These are phyloP conservation scores for Folsomia manolachei DNA, from an alignment of 2,888 invertebrate genomes.

Conservation along the genomic window DNA sequence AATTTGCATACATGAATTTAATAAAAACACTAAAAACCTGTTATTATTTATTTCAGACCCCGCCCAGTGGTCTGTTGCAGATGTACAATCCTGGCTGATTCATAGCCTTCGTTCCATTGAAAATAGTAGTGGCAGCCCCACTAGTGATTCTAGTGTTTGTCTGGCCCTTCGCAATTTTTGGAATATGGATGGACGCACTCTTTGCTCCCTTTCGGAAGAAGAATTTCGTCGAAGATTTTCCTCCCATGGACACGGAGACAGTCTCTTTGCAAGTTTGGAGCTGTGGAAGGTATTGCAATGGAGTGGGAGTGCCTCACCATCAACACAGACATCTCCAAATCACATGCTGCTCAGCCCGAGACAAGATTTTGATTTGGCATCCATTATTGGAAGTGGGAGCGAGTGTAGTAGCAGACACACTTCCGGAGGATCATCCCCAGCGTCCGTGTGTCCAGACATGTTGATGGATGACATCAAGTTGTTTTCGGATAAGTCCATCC, in stretches of 20 bases:
- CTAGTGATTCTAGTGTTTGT: constrained; percentile 8
- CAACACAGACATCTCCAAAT: neutral
- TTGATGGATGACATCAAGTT: constrained; percentile 29
- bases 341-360: constrained; percentile 11
- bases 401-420: neutral
- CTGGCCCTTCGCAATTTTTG: constrained; percentile 62
- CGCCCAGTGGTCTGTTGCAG: constrained; percentile 75
- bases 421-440: constrained; percentile 1
- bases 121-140: constrained; percentile 10
- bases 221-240: constrained; percentile 80
- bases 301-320: neutral
- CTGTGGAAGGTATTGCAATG: constrained; percentile 45
- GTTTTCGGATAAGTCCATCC: constrained; percentile 22
- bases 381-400: constrained; percentile 8
- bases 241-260: constrained; percentile 44
- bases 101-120: constrained; percentile 62
- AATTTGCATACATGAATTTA: neutral
- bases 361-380: constrained; percentile 24
- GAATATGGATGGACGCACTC: constrained; percentile 72
- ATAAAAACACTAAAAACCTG: neutral
- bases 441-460: constrained; percentile 1
- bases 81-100: constrained; percentile 84
- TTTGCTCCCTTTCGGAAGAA: constrained; percentile 75
- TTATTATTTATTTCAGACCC: constrained; percentile 67
- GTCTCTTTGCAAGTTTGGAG: constrained; percentile 46